phyloP scores from a whole-genome alignment of 1,140 invertebrate genomes.

The Drosophila jambulina region DNA sequence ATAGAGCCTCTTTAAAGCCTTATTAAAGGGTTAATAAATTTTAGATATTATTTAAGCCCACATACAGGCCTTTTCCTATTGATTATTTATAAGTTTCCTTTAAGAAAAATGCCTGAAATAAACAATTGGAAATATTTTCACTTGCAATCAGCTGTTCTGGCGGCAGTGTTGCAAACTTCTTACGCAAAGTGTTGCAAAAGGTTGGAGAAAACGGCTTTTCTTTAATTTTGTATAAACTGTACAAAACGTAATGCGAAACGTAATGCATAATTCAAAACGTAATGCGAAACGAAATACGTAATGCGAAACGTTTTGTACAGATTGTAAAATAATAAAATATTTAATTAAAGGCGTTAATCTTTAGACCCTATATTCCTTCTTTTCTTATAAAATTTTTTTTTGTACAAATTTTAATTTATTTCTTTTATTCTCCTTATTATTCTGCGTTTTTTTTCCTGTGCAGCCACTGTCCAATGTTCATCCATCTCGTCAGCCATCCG shows the following conservation, averaged over 20 bases:
- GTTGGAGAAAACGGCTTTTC: neutral
- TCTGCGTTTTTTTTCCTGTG: neutral
- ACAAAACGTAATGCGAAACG: no score
- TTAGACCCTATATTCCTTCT: no score
- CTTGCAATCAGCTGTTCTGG: neutral
- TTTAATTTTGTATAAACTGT: no score
- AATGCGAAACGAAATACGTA: no score
- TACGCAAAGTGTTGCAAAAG: neutral
- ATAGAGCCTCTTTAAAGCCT: neutral
- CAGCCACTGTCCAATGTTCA: conserved; percentile 12
- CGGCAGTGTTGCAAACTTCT: neutral
- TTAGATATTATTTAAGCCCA: neutral
- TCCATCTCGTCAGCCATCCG: conserved; percentile 25
- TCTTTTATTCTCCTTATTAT: neutral
- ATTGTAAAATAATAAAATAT: neutral
- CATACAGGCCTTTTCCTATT: no score
- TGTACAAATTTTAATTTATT: neutral
- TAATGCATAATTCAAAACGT: no score
- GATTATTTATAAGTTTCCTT: neutral
- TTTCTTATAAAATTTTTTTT: neutral
- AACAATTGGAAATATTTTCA: neutral
- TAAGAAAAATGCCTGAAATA: neutral
- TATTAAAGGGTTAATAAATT: neutral
- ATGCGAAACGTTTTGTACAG: neutral
- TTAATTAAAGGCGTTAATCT: no score